Evolutionary conservation across 2,113 vertebrate species (phyloP).

Genomic region (Octodon degus): DNA sequence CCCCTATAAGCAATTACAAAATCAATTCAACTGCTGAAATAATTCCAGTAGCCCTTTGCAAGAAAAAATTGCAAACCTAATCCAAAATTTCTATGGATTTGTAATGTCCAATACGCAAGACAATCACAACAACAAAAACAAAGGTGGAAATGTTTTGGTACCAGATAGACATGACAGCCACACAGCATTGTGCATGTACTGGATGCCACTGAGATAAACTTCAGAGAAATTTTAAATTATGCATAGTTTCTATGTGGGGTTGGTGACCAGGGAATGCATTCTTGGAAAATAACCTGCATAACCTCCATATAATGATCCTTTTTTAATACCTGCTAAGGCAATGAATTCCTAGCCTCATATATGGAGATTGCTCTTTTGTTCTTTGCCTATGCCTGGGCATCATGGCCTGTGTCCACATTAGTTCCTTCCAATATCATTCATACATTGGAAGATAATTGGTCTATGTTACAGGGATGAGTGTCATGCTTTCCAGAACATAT

Average conservation of each 20-base stretch:
- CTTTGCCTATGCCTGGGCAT: not conserved
- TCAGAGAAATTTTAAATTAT: not conserved
- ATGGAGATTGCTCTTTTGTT: not conserved
- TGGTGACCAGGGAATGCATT: not conserved
- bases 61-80: not conserved
- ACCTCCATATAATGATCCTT: not conserved
- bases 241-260: not conserved
- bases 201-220: not conserved
- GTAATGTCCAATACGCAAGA: not conserved
- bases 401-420: fast-evolving
- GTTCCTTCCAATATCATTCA: not conserved
- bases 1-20: not conserved
- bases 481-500: not conserved
- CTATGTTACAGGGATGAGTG: not conserved
- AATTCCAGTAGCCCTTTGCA: not conserved
- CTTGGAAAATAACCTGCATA: not conserved
- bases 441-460: too few species aligned
- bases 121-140: not conserved
- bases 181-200: not conserved
- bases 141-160: not conserved
- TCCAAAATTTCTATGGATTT: not conserved
- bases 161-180: not conserved
- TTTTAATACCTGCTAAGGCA: not conserved
- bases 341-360: not conserved
- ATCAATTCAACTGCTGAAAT: not conserved